Conservation (phyloP, 2,888 invertebrate species). For the Microplitis deprimator region DNA sequence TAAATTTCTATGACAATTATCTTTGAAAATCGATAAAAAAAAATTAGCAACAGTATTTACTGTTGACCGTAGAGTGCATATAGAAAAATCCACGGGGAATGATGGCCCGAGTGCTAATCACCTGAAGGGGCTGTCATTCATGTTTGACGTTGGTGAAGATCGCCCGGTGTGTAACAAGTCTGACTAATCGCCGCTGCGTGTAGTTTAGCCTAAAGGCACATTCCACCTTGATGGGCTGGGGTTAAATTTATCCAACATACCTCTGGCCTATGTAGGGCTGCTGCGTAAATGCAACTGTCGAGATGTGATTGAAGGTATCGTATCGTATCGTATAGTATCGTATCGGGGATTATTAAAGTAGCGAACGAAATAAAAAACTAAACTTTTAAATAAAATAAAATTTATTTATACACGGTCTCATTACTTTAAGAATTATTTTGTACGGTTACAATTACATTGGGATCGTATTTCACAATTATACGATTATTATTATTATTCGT, state of each 20-base stretch:
- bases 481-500: conserved; percentile 55
- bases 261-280: neutral
- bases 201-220: conserved; percentile 62
- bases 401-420: conserved; percentile 55
- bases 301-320: conserved; percentile 69
- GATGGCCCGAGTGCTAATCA: conserved; percentile 29
- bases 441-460: conserved; percentile 62
- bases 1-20: too few species aligned
- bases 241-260: conserved; percentile 47
- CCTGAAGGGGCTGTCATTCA: conserved; percentile 24
- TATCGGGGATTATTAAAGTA: too few species aligned
- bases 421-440: conserved; percentile 63
- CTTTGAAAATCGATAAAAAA: too few species aligned
- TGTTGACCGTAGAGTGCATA: neutral
- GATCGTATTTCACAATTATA: conserved; percentile 66
- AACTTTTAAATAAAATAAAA: neutral
- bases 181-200: conserved; percentile 39
- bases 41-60: neutral
- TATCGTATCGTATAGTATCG: conserved; percentile 13
- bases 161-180: conserved; percentile 27
- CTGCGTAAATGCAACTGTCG: conserved; percentile 68
- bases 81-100: neutral
- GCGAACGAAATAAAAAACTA: conserved; percentile 27
- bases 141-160: conserved; percentile 24
- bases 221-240: conserved; percentile 65